Base-by-base conservation (phyloP, 2,113 vertebrate species). In the Nycticryphes semicollaris region DNA sequence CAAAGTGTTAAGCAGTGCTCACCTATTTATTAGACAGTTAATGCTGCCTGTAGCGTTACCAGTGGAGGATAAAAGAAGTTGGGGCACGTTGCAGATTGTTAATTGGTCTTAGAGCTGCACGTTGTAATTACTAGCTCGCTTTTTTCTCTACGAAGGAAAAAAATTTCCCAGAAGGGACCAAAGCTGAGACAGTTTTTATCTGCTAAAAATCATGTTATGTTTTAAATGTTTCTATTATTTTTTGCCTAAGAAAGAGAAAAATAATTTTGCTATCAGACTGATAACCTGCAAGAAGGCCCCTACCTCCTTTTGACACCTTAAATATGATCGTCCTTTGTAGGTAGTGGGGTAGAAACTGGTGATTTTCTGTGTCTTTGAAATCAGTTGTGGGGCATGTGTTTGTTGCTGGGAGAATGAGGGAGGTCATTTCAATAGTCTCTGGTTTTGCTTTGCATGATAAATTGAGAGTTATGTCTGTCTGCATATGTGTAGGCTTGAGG, bases 11-110 rank as follows among this genome's bases (percentile, higher is more conserved):
- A 93, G 96, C 96, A 85, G 73, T n/a, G 19, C 83, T 94, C 94
- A 93, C 94, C 93, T 96, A 91, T 95, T 98, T 96, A 96, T 96
- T 96, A 96, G 95, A 94, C 93, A 84, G 83, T 95, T 96, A 95
- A 89, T 95, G 89, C 94, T 95, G 96, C 94, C 96, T 84, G 75
- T 77, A 90, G 94, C 62, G 11, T 95, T 95, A 87, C 57, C 93
- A 96, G 90, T 80, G 90, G 83, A 96, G 97, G 85, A 94, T 95
- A 81, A 97, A 97, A 97, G 97, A 95, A 96, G 43, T 88, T 89
- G 94, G 96, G 92, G 57, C 93, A 78, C 83, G 86, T 77, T 93
- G 92, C 94, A 93, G 94, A 90, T 96, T 97, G 97, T 97, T 97
- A 96, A 78, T 93, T 96, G 95, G 95, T 87, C 89, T 94, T 91